phyloP scores from a whole-genome alignment of 2,113 vertebrate species.

The Setophaga kirtlandii region DNA sequence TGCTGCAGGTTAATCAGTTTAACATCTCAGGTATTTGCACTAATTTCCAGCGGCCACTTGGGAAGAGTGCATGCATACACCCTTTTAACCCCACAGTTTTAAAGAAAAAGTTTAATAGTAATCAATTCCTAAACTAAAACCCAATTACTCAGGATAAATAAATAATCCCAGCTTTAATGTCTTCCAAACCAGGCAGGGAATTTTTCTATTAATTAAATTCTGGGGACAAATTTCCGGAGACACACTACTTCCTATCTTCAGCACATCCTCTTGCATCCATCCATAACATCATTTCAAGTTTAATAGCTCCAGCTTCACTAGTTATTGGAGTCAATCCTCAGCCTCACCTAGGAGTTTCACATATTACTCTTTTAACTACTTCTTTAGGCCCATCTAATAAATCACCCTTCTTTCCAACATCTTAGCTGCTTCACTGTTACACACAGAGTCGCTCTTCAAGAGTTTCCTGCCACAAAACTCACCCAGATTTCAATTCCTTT shows the following conservation, averaged over 20 bases:
- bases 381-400: neutral
- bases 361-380: neutral
- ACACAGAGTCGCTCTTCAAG: neutral
- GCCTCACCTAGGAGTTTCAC: neutral
- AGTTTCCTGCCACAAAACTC: neutral
- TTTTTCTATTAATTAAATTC: neutral
- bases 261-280: neutral
- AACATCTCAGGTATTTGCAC: neutral
- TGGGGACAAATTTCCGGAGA: neutral
- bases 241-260: neutral
- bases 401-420: neutral
- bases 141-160: neutral
- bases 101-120: neutral
- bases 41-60: neutral
- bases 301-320: neutral
- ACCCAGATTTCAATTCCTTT: neutral
- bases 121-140: neutral
- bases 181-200: neutral
- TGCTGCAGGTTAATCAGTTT: neutral
- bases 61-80: neutral
- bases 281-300: neutral
- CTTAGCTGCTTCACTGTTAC: neutral
- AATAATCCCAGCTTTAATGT: neutral
- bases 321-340: fast-evolving
- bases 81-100: neutral